These are phyloP conservation scores for Serripes groenlandicus DNA, from an alignment of 2,888 invertebrate species.

Conservation along the genomic window DNA sequence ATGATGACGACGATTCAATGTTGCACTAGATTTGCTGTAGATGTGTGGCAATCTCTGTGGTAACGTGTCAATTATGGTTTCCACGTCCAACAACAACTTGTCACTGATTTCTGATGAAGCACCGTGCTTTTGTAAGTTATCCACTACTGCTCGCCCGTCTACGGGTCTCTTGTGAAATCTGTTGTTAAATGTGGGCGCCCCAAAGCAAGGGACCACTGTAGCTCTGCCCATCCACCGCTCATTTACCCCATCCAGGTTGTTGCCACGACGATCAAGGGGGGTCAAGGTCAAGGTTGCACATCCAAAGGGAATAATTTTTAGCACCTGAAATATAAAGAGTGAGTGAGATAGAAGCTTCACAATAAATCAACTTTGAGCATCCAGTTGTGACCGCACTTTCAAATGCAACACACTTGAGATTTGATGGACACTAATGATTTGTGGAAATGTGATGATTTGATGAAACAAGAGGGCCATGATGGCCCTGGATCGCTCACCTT, in stretches of 20 bases:
- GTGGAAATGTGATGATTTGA: no score
- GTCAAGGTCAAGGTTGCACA: conserved; percentile 63
- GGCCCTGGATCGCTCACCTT: no score
- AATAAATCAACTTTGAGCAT: no score
- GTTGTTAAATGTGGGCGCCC: background rate
- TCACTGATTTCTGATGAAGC: conserved; percentile 30
- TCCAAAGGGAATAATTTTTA: conserved; percentile 65
- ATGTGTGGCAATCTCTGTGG: conserved; percentile 19
- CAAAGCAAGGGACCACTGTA: conserved; percentile 15
- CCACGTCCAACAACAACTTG: background rate
- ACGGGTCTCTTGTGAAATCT: background rate
- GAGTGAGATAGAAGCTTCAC: no score
- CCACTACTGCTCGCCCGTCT: conserved; percentile 9
- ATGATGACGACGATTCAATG: conserved; percentile 3
- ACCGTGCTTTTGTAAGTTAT: conserved; percentile 24
- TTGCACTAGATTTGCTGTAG: conserved; percentile 21
- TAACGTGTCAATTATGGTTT: background rate
- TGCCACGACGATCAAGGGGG: conserved; percentile 56
- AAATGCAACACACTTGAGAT: no score
- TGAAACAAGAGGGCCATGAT: no score
- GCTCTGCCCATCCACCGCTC: conserved; percentile 53
- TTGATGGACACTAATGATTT: no score
- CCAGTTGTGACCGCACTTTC: no score
- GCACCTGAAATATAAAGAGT: conserved; percentile 63
- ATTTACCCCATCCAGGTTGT: conserved; percentile 65